A percentile compares a stretch with the other conserved stretches of the same genome.
Conservation (phyloP, 1,140 invertebrate genomes). For the Onthophagus taurus region DNA sequence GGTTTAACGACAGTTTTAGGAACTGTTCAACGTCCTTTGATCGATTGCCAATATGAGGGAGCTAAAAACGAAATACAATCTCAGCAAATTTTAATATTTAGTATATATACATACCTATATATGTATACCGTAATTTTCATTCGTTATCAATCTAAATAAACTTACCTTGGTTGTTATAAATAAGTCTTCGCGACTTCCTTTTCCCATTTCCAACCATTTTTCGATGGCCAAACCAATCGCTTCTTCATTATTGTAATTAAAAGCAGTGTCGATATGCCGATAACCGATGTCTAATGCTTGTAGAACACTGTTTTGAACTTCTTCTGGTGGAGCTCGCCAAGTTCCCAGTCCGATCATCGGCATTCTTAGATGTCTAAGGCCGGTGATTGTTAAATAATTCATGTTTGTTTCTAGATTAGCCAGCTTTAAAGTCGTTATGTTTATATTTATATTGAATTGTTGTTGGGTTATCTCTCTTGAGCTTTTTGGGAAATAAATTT, state of each 20-base stretch:
- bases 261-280: conserved; percentile 52
- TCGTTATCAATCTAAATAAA: too few relatives aligned
- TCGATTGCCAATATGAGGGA: conserved; percentile 46
- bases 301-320: conserved; percentile 44
- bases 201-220: conserved; percentile 45
- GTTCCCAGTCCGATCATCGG: conserved; percentile 52
- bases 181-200: conserved; percentile 49
- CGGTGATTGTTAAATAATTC: conserved; percentile 14
- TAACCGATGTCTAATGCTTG: conserved; percentile 50
- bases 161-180: conserved; percentile 57
- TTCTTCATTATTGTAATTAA: conserved; percentile 54
- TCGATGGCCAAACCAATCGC: conserved; percentile 50
- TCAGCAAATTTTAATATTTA: neutral
- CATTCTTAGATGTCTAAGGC: conserved; percentile 38
- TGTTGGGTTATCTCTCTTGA: too few relatives aligned
- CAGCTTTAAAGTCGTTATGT: too few relatives aligned
- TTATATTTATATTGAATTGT: too few relatives aligned
- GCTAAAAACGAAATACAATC: conserved; percentile 32
- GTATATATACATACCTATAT: conserved; percentile 14
- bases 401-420: too few relatives aligned
- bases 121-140: too few relatives aligned
- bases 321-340: conserved; percentile 49
- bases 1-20: conserved; percentile 48
- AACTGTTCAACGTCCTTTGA: conserved; percentile 49
- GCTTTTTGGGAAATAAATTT: too few relatives aligned